Evolutionary conservation across 2,888 invertebrate genomes (phyloP).

Genomic region (Helobdella robusta): DNA sequence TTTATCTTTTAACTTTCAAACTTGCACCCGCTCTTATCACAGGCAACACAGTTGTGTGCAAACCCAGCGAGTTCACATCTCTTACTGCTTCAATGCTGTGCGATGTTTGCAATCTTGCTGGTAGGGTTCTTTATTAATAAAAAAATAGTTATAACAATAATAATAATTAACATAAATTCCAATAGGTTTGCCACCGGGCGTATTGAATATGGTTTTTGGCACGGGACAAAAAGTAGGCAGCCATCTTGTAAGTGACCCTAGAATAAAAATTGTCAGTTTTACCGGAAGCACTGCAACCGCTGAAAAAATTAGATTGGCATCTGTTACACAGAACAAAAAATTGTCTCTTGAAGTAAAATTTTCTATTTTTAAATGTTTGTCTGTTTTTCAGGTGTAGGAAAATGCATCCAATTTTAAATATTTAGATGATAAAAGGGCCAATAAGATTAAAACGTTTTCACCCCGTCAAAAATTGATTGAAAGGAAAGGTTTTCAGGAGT

Average conservation of each 20-base stretch:
- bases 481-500: too few species aligned
- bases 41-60: conserved; percentile 53
- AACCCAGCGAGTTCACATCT: conserved; percentile 56
- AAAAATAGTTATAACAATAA: background rate
- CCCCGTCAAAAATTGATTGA: too few species aligned
- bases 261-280: conserved; percentile 53
- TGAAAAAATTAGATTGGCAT: conserved; percentile 43
- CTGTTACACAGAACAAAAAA: conserved; percentile 52
- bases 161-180: conserved; percentile 4
- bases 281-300: conserved; percentile 54
- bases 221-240: conserved; percentile 52
- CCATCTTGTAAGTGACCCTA: conserved; percentile 52
- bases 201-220: conserved; percentile 51
- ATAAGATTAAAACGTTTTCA: too few species aligned
- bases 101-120: conserved; percentile 51
- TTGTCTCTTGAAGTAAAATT: conserved; percentile 53
- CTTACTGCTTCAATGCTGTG: conserved; percentile 54
- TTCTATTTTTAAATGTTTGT: too few species aligned
- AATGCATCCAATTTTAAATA: background rate
- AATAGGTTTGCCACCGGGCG: conserved; percentile 35
- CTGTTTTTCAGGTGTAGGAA: background rate
- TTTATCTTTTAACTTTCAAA: conserved; percentile 56
- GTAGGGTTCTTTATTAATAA: conserved; percentile 39
- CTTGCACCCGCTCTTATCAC: conserved; percentile 49
- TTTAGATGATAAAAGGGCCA: background rate